phyloP scores from a whole-genome alignment of 2,888 invertebrate genomes.

The Pecten maximus region DNA sequence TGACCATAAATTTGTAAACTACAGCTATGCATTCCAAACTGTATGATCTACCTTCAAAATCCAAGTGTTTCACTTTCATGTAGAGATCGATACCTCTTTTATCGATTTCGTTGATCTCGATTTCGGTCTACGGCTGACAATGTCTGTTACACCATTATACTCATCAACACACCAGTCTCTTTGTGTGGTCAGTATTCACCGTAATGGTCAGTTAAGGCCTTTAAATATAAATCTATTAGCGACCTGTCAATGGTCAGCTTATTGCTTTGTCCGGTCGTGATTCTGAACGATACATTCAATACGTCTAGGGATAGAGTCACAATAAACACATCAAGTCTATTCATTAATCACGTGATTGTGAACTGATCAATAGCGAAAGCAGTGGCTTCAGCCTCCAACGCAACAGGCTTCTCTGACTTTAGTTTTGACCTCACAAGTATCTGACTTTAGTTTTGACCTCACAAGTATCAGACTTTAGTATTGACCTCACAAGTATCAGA shows the following conservation, averaged over 20 bases:
- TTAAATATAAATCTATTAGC: slow-evolving; percentile 25
- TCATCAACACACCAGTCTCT: background rate
- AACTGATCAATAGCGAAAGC: background rate
- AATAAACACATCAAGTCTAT: background rate
- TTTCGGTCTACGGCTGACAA: too few species aligned
- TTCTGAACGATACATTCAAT: background rate
- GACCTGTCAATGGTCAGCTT: slow-evolving; percentile 17
- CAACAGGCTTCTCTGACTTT: background rate
- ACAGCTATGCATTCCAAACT: too few species aligned
- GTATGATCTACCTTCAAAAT: too few species aligned
- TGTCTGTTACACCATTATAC: too few species aligned
- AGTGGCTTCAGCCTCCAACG: background rate
- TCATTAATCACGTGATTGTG: background rate
- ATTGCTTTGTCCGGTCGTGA: background rate
- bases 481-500: too few species aligned
- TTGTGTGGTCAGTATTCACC: background rate
- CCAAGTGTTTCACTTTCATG: too few species aligned
- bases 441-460: background rate
- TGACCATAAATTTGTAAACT: too few species aligned
- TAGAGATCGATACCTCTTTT: too few species aligned
- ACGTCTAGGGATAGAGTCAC: background rate
- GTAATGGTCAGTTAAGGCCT: background rate
- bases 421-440: too few species aligned
- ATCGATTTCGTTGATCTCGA: too few species aligned
- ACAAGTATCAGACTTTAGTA: background rate